Evolutionary conservation across 2,888 invertebrate genomes (phyloP).

Genomic region (Eupithecia subumbrata): DNA sequence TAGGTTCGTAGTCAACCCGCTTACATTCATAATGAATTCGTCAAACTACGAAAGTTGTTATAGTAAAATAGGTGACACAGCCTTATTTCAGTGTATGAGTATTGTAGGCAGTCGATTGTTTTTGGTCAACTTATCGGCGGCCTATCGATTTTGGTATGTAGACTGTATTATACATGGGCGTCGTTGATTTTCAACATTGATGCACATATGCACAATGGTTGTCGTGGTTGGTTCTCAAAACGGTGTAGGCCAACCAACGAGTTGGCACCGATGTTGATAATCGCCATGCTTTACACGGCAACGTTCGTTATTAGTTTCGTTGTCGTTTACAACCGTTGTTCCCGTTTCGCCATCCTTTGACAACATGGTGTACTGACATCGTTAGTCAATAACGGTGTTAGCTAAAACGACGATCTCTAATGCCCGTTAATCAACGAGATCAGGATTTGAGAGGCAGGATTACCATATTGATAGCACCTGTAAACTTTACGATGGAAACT

Average conservation of each 20-base stretch:
- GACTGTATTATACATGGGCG: background rate
- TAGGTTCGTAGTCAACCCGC: no score
- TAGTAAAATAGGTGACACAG: no score
- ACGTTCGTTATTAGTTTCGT: background rate
- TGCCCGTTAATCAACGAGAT: constrained; percentile 45
- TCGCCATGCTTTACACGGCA: background rate
- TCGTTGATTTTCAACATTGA: background rate
- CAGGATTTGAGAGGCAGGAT: constrained; percentile 34
- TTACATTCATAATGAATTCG: no score
- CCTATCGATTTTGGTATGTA: no score
- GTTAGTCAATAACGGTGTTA: background rate
- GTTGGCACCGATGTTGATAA: background rate
- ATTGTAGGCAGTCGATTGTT: background rate
- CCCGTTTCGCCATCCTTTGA: background rate
- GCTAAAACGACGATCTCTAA: background rate
- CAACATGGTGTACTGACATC: background rate
- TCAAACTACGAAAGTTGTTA: no score
- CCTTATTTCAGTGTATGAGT: no score
- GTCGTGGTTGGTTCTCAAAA: background rate
- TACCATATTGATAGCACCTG: constrained; percentile 45
- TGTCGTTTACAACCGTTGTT: background rate
- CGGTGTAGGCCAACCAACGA: background rate
- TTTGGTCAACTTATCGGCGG: background rate
- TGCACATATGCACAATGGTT: background rate
- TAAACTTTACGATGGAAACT: constrained; percentile 12